These are phyloP conservation scores for Sebastes oblongus DNA, from an alignment of 2,797 vertebrate species.

Conservation along the genomic window DNA sequence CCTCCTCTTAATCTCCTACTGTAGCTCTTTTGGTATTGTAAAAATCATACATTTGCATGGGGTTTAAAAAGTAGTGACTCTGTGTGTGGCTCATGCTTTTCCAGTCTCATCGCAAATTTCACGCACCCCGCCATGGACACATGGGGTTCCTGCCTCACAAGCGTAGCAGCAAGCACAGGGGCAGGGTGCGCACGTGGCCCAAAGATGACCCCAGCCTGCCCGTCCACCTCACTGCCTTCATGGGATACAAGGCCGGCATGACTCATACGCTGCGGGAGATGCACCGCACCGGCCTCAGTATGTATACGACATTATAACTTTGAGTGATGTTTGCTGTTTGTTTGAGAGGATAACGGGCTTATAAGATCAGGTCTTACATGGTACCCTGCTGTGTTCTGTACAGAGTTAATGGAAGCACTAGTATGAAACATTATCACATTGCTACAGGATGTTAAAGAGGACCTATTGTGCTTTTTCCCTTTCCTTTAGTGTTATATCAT, in stretches of 20 bases:
- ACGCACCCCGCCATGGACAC: constrained; percentile 93
- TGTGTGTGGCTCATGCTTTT: not conserved
- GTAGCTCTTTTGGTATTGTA: not conserved
- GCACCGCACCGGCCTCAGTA: constrained; percentile 89
- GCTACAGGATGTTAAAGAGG: not conserved
- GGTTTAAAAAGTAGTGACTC: not conserved
- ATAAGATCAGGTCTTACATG: not conserved
- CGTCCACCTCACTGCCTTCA: constrained; percentile 91
- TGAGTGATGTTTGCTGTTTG: not conserved
- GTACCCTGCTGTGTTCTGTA: not conserved
- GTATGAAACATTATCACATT: not conserved
- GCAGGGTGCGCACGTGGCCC: constrained; percentile 91
- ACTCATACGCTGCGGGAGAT: constrained; percentile 92
- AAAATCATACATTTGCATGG: not conserved
- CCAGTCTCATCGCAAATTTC: constrained; percentile 96
- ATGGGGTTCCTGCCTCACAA: constrained; percentile 92
- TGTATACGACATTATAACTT: constrained; percentile 47
- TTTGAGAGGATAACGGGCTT: not conserved
- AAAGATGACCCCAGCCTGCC: constrained; percentile 89
- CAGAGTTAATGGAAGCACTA: not conserved
- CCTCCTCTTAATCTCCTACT: not conserved
- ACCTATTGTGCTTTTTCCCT: no score
- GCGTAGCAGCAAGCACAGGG: constrained; percentile 87
- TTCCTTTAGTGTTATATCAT: no score
- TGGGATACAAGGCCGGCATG: constrained; percentile 98